phyloP scores from a whole-genome alignment of 2,797 vertebrate genomes.

The Sciurus vulgaris region DNA sequence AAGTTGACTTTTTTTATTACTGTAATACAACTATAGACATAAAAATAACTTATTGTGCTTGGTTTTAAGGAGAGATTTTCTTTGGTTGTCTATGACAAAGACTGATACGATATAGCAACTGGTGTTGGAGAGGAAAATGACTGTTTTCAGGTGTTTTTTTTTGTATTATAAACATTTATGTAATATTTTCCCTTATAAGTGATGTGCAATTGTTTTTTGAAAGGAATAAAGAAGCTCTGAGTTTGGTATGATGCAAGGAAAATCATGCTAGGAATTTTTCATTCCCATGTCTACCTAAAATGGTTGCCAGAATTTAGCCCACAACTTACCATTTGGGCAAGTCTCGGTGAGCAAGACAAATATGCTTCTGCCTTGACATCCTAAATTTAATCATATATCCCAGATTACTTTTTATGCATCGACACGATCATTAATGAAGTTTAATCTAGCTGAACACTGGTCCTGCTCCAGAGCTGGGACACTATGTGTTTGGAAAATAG shows the following conservation, averaged over 20 bases:
- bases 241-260: neutral
- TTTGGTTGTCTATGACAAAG: conserved; percentile 42
- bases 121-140: neutral
- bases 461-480: neutral
- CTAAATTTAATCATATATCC: neutral
- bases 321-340: neutral
- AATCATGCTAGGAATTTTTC: conserved; percentile 37
- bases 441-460: neutral
- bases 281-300: neutral
- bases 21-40: conserved; percentile 57
- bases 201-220: conserved; percentile 55
- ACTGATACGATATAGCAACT: conserved; percentile 40
- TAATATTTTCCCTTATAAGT: conserved; percentile 59
- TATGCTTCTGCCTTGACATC: neutral
- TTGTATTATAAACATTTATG: conserved; percentile 43
- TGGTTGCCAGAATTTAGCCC: neutral
- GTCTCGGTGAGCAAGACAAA: conserved; percentile 4
- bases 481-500: neutral
- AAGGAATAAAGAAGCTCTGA: conserved; percentile 74
- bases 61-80: conserved; percentile 67
- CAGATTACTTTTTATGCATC: neutral
- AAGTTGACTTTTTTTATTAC: conserved; percentile 66
- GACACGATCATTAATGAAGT: neutral
- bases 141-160: conserved; percentile 2
- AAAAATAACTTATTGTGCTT: conserved; percentile 73